phyloP scores from a whole-genome alignment of 92 coral and sea anemone genomes.

The Zoanthus solanderi region DNA sequence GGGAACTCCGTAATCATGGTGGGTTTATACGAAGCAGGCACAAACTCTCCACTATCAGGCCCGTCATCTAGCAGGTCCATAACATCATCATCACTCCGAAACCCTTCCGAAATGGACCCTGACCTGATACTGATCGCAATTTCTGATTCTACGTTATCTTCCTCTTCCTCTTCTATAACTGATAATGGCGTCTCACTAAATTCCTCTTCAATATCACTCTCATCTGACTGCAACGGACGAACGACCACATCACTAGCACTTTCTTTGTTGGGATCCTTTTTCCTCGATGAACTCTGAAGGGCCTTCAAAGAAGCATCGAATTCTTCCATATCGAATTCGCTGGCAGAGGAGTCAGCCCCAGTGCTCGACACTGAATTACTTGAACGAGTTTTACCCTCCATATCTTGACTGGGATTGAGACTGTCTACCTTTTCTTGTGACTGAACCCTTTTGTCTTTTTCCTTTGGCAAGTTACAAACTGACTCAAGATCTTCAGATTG shows the following conservation, averaged over 20 bases:
- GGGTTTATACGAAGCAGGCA: slow-evolving; percentile 51
- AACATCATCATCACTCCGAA: slow-evolving; percentile 96
- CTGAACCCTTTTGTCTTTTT: neutral
- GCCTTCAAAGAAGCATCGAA: slow-evolving; percentile 65
- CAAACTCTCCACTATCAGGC: slow-evolving; percentile 60
- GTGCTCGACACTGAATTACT: slow-evolving; percentile 21
- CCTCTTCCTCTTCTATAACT: slow-evolving; percentile 95
- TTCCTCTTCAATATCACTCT: slow-evolving; percentile 86
- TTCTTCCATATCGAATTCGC: slow-evolving; percentile 83
- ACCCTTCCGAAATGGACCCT: slow-evolving; percentile 89
- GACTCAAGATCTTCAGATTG: neutral
- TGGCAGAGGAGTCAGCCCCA: slow-evolving; percentile 64
- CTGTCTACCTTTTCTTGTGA: neutral
- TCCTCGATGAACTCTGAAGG: slow-evolving; percentile 60
- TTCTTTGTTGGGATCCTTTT: slow-evolving; percentile 29
- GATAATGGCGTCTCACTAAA: slow-evolving; percentile 85
- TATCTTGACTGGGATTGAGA: neutral
- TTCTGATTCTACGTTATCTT: slow-evolving; percentile 71
- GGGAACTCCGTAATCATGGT: slow-evolving; percentile 44
- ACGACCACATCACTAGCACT: slow-evolving; percentile 55
- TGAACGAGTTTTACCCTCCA: neutral
- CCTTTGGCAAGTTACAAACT: neutral
- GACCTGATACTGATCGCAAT: slow-evolving; percentile 61
- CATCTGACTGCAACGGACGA: slow-evolving; percentile 75
- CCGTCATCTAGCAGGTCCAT: slow-evolving; percentile 93